Base-by-base conservation (phyloP, 2,888 invertebrate species). In the Erebia epiphron region DNA sequence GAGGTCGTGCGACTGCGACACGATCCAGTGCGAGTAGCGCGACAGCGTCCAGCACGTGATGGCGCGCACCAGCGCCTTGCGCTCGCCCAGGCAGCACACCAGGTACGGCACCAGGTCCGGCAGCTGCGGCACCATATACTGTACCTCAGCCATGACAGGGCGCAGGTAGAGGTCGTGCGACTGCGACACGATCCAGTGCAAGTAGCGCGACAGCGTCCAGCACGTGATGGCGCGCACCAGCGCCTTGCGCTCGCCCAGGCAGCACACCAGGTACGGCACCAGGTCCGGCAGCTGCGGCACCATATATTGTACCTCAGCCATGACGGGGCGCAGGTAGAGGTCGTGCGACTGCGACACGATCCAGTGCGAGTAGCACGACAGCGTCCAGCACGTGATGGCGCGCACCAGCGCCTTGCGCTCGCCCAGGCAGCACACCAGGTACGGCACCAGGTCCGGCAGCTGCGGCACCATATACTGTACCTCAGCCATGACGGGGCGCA, bases 11-110 rank as follows among this genome's bases (percentile, higher is more conserved):
- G 98, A 97, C 89, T 99, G 99, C 71, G 96, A 95, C 14, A 99
- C 99, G 65, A 21, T 21, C 21, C 21, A 21, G 21, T 21, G 21
- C 21, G 99, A 21, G 21, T 21, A 21, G 21, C 21, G 21, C 77
- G 98, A 98, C 46, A 99, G 94, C 0, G 99, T 99, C 99, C 99
- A 99, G 92, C 99, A 99, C 0, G 99, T 99, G 85, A 99, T 99
- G 76, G 99, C 98, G 73, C 99, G 95, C 67, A 99, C 99, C 52
- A 99, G 94, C 0, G 99, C 98, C 93, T 99, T 99, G 89, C 98
- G 97, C 88, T 99, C 99, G 56, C 96, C 95, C 79, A 99, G 94
- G 89, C 98, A 98, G 80, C 95, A 95, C 80, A 99, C 98, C 76
- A 99, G 94, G 92, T 98, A 99, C 0, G 99, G 99, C 83, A 99